These are phyloP conservation scores for Urocolius indicus DNA, from an alignment of 2,113 vertebrate genomes.

Conservation along the genomic window DNA sequence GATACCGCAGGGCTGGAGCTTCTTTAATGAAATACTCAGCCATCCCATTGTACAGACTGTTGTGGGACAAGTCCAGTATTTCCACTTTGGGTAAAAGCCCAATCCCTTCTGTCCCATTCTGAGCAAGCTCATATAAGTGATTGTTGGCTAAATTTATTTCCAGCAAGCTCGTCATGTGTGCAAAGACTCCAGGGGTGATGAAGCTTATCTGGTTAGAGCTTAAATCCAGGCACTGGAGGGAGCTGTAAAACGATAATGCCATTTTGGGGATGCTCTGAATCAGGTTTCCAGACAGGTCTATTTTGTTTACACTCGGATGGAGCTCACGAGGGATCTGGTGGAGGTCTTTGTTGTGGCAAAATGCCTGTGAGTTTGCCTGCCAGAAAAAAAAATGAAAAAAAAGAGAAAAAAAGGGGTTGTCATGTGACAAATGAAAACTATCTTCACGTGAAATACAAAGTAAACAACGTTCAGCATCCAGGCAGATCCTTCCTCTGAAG, in stretches of 20 bases:
- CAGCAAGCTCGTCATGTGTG: slow-evolving; percentile 79
- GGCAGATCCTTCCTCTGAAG: neutral
- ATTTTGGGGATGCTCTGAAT: slow-evolving; percentile 82
- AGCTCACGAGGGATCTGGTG: slow-evolving; percentile 78
- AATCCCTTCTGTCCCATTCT: slow-evolving; percentile 62
- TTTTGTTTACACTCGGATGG: slow-evolving; percentile 73
- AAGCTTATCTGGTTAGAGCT: slow-evolving; percentile 87
- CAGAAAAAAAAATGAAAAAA: too few relatives aligned
- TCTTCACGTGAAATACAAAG: neutral
- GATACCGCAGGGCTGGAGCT: slow-evolving; percentile 79
- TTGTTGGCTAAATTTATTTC: slow-evolving; percentile 89
- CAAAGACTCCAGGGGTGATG: slow-evolving; percentile 85
- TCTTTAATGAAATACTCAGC: slow-evolving; percentile 83
- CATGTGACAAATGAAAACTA: neutral
- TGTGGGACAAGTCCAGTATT: slow-evolving; percentile 88
- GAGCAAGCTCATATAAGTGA: slow-evolving; percentile 77
- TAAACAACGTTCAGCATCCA: neutral
- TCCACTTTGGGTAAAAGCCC: slow-evolving; percentile 81
- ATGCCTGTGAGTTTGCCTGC: slow-evolving; percentile 82
- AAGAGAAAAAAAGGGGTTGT: neutral
- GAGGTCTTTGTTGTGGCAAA: slow-evolving; percentile 83
- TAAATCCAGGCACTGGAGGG: slow-evolving; percentile 83
- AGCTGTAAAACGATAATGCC: slow-evolving; percentile 74
- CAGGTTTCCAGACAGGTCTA: slow-evolving; percentile 89
- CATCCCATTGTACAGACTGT: slow-evolving; percentile 88